A percentile compares a stretch with the other conserved stretches of the same genome.
Conservation (phyloP, 2,113 vertebrate species). For the Tetrao urogallus region DNA sequence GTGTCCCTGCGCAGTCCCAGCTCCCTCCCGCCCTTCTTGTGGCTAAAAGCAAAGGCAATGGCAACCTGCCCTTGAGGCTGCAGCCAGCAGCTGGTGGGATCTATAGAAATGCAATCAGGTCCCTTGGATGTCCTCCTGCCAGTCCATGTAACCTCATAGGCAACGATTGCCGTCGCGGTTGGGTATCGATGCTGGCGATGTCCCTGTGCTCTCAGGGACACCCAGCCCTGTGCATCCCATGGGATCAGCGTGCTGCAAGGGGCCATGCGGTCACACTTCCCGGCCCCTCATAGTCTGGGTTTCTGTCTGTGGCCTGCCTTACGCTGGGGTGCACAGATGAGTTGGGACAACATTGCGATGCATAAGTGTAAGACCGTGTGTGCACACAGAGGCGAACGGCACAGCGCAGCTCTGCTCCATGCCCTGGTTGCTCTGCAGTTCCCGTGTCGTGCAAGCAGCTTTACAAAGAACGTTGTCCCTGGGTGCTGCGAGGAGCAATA, state of each 20-base stretch:
- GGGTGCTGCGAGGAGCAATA: neutral
- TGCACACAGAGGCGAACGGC: neutral
- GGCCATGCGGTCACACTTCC: rapidly evolving
- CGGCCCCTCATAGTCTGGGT: neutral
- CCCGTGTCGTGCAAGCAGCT: neutral
- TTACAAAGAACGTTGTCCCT: neutral
- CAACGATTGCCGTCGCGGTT: rapidly evolving
- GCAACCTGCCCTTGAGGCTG: neutral
- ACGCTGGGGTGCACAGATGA: neutral
- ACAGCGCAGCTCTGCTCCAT: neutral
- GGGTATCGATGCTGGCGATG: rapidly evolving
- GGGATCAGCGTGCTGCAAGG: neutral
- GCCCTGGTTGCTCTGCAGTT: neutral
- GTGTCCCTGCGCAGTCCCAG: rapidly evolving
- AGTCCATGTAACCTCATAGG: neutral
- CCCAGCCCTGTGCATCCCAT: neutral
- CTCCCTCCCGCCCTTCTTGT: rapidly evolving
- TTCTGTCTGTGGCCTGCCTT: neutral
- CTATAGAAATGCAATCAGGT: conserved; percentile 35
- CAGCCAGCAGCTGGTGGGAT: neutral
- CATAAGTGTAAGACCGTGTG: conserved; percentile 2
- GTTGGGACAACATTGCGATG: neutral
- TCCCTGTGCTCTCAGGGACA: rapidly evolving
- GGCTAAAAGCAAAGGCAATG: neutral
- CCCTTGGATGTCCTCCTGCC: neutral